Percentiles rank a stretch among this genome's conserved stretches.
These are phyloP conservation scores for Odontophorus gujanensis DNA, from an alignment of 2,113 vertebrate species.

Conservation along the genomic window DNA sequence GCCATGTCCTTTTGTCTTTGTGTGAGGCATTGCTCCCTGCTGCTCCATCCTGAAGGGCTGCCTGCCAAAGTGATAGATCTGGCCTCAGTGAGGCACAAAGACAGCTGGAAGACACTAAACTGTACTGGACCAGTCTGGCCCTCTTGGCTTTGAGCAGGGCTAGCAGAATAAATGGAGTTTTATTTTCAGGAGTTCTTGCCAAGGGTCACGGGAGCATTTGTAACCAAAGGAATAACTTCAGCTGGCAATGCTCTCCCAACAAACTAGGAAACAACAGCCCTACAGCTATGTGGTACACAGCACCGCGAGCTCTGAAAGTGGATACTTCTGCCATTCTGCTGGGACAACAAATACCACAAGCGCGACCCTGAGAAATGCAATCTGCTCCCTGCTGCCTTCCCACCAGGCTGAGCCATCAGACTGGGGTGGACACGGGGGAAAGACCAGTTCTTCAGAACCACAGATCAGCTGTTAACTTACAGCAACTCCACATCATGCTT, in stretches of 20 bases:
- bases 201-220: not conserved
- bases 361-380: not conserved
- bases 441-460: slow-evolving; percentile 21
- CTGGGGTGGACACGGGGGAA: not conserved
- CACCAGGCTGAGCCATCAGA: not conserved
- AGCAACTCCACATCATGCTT: not conserved
- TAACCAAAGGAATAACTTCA: not conserved
- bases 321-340: not conserved
- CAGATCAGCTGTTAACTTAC: not conserved
- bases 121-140: not conserved
- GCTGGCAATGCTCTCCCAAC: not conserved
- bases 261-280: not conserved
- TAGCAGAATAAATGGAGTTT: not conserved
- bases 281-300: not conserved
- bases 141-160: not conserved
- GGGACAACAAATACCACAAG: not conserved
- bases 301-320: not conserved
- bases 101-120: not conserved
- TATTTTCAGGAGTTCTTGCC: not conserved
- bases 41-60: not conserved
- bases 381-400: not conserved
- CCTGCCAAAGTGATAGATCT: not conserved
- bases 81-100: not conserved
- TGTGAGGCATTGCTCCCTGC: not conserved
- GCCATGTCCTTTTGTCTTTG: not conserved